Percentiles rank a stretch among this genome's conserved stretches.
Conservation (phyloP, 2,888 invertebrate genomes). For the Rhaphigaster nebulosa region DNA sequence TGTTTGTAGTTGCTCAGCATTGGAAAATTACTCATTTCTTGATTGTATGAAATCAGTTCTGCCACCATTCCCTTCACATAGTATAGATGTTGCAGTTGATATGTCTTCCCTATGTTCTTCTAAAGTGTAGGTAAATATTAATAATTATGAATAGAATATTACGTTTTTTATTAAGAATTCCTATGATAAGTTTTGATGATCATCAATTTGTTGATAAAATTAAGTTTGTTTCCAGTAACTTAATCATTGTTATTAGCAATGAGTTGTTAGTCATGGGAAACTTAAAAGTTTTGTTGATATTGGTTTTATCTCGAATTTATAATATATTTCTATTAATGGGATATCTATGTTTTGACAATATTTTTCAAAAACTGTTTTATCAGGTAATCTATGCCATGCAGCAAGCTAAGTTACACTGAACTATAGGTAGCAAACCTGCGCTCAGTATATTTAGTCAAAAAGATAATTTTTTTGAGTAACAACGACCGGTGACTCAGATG, state of each 20-base stretch:
- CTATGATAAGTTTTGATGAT: background rate
- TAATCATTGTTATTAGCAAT: background rate
- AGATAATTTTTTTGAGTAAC: no score
- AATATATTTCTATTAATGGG: no score
- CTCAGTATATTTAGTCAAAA: no score
- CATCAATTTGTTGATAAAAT: background rate
- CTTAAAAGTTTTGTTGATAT: no score
- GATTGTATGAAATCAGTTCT: constrained; percentile 75
- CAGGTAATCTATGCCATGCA: no score
- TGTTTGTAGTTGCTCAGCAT: constrained; percentile 75
- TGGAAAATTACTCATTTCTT: constrained; percentile 75
- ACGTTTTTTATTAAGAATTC: background rate
- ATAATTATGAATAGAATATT: constrained; percentile 44
- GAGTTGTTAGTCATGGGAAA: no score
- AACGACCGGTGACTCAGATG: no score
- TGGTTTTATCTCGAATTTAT: no score
- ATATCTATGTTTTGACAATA: no score
- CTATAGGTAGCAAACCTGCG: no score
- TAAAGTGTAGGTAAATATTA: constrained; percentile 68
- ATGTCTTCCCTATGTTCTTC: constrained; percentile 75
- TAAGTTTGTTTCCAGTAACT: background rate
- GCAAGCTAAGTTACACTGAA: no score
- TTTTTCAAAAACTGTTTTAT: no score
- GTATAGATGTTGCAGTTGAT: constrained; percentile 76
- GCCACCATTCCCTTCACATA: constrained; percentile 76